phyloP scores from a whole-genome alignment of 1,140 invertebrate species.

The Camponotus vicinus region DNA sequence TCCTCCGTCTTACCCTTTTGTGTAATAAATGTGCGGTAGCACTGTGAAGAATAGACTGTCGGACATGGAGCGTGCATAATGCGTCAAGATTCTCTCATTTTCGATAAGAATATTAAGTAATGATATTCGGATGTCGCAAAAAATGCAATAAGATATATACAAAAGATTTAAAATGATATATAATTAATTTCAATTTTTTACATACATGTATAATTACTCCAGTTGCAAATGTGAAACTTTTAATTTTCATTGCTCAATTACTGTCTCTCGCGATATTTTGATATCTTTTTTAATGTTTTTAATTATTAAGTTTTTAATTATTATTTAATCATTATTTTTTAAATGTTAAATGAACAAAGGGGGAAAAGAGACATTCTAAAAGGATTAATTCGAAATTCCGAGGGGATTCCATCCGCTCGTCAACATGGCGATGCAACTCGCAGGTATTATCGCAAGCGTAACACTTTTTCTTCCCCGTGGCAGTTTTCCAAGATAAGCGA shows the following conservation, averaged over 20 bases:
- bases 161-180: not conserved
- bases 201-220: not conserved
- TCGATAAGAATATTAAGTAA: conserved; percentile 18
- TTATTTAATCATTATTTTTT: not conserved
- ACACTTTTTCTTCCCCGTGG: conserved; percentile 29
- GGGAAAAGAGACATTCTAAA: not conserved
- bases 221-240: not conserved
- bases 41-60: conserved; percentile 51
- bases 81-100: conserved; percentile 36
- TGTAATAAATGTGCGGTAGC: conserved; percentile 56
- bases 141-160: too few species aligned
- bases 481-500: conserved; percentile 59
- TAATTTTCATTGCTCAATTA: not conserved
- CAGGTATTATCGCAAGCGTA: conserved; percentile 27
- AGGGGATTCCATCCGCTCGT: not conserved
- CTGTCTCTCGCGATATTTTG: not conserved
- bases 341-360: not conserved
- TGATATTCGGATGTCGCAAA: not conserved
- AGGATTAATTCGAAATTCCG: conserved; percentile 4
- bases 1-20: conserved; percentile 41
- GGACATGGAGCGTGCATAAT: conserved; percentile 36
- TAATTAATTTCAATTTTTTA: not conserved
- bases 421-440: not conserved
- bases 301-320: too few species aligned
- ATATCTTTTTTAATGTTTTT: too few species aligned